Conservation (phyloP, 1,140 invertebrate genomes). For the Drosophila oshimai region DNA sequence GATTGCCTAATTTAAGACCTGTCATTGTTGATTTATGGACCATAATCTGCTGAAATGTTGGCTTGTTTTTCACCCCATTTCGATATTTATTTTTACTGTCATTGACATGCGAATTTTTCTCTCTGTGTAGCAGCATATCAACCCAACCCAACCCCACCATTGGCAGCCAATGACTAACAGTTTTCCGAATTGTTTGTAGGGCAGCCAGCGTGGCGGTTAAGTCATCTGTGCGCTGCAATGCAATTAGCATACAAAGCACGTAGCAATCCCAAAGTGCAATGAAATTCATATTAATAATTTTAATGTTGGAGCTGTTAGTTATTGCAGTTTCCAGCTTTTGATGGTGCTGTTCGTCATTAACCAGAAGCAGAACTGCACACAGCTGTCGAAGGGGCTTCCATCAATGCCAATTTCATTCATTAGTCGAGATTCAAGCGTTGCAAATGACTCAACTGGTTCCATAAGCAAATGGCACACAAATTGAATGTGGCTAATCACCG, state of each 20-base stretch:
- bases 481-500: constrained; percentile 17
- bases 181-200: constrained; percentile 55
- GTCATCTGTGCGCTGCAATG: constrained; percentile 24
- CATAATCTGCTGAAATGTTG: not conserved
- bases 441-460: constrained; percentile 44
- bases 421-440: not conserved
- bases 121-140: not conserved
- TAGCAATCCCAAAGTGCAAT: constrained; percentile 57
- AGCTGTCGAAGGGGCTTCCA: constrained; percentile 1
- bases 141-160: not conserved
- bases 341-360: constrained; percentile 21
- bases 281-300: constrained; percentile 64
- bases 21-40: not conserved
- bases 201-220: constrained; percentile 9
- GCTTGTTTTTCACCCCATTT: not conserved
- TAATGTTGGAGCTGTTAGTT: constrained; percentile 29
- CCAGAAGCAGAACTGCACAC: constrained; percentile 18
- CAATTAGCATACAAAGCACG: constrained; percentile 75
- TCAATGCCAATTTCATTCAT: constrained; percentile 7
- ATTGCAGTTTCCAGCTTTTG: constrained; percentile 40
- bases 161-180: constrained; percentile 45
- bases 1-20: constrained; percentile 9
- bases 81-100: not conserved
- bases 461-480: constrained; percentile 10
- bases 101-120: not conserved